Evolutionary conservation across 2,113 vertebrate genomes (phyloP), one percentile per base, ranked within the genome.

Genomic region (Eubucco bourcierii): DNA sequence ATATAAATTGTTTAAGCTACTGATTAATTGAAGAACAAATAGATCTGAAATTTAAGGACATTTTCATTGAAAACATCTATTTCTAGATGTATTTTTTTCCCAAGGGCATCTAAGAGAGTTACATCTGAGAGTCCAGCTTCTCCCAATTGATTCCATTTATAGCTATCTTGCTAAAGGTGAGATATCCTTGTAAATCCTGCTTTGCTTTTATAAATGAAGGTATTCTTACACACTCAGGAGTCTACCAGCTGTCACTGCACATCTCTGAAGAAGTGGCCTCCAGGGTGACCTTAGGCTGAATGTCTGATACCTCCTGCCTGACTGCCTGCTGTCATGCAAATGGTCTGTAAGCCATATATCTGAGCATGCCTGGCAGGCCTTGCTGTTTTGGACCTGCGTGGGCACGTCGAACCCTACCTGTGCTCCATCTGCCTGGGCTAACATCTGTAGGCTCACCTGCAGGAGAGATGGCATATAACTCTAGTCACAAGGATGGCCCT

Each of bases 21-120:
- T 80, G 87, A 72, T n/a, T 73, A 86, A 52, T 31, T 5, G 34
- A 86, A 85, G 73, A 95, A 28, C 53, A 95, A 94, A 95, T 52
- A 90, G 65, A 59, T 74, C n/a, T 73, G 72, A 91, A 94, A 78
- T 91, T 55, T 91, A 84, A 84, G 73, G 80, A 63, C 50, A 46
- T 92, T 80, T 96, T 80, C 27, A 70, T 90, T 59, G 82, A 90
- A 94, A 94, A 78, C 12, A 52, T 70, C 85, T 94, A 76, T 95
- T 94, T 95, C 90, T 94, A 66, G 87, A 93, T 90, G 21, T 59
- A 24, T 78, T 90, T 83, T 37, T 88, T 95, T 93, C 80, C 59
- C 87, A 95, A 92, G 88, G 82, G 86, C 77, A 70, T 33, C 23
- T 41, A 70, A 87, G 63, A 74, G 33, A 90, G 34, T 90, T 80